Evolutionary conservation across 2,888 invertebrate species (phyloP), one percentile per base, ranked within the genome.

Genomic region (Nomada fucata): DNA sequence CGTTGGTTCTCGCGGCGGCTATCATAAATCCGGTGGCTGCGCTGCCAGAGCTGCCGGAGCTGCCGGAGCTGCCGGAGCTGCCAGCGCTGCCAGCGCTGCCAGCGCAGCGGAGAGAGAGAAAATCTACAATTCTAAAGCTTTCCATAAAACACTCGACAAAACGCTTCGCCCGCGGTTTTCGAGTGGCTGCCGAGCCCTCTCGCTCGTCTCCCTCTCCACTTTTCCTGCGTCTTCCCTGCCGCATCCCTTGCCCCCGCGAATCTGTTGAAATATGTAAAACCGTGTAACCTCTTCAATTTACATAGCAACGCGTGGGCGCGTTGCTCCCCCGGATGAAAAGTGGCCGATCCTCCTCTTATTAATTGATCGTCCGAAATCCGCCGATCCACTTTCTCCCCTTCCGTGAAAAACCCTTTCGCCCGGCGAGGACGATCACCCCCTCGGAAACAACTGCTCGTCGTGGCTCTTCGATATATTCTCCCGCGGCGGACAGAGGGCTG

Each of bases 41-140:
- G 72, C 60, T 26, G 55, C n/a, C 10, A n/a, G 53, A 44, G 23
- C 61, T 4, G 50, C 20, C 20, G 11, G 57, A 52, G 52, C 52
- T 4, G 52, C 52, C 26, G 2, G 26, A 26, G 72, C 60, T 26
- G 55, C n/a, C 20, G 13, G 53, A 44, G 23, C 61, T 4, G 50
- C 20, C 20, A 15, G 57, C 84, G 81, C 20, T n/a, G 55, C n/a
- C 20, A n/a, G 53, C 53, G 23, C 61, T 4, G 50, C 20, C 20
- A 15, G 57, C 84, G 81, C 20, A 15, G 50, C 84, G 81, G 88
- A 83, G 90, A 84, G 87, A 85, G 87, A 86, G 89, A 79, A 88
- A 92, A 93, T 93, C 93, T 93, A 93, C 93, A 93, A 93, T 93
- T 93, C 93, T 93, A 93, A 93, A 93, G 91, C 92, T 91, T 93